Conservation (phyloP, 2,797 vertebrate species). For the Mus spretus region DNA sequence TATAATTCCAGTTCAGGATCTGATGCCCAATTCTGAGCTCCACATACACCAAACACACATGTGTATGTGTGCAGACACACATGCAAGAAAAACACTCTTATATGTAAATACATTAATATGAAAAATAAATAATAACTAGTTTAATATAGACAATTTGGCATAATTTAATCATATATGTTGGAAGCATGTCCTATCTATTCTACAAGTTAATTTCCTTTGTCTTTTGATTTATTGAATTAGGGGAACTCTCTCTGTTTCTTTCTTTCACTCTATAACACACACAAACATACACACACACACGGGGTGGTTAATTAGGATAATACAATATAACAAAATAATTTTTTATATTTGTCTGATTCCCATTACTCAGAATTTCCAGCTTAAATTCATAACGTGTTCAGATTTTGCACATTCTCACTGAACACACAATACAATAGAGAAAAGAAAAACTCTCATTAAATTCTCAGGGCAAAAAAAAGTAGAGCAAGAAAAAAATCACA, state of each 20-base stretch:
- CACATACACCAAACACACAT: not conserved
- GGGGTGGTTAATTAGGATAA: not conserved
- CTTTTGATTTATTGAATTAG: not conserved
- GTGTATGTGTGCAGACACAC: not conserved
- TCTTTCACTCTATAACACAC: not conserved
- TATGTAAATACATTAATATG: not conserved
- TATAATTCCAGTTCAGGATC: not conserved
- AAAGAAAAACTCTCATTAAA: conserved; percentile 22
- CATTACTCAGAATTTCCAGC: not conserved
- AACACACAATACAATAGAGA: not conserved
- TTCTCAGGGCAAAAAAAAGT: not conserved
- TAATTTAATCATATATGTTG: not conserved
- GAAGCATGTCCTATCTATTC: not conserved
- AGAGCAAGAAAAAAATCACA: not conserved
- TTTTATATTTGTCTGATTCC: not conserved
- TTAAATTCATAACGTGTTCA: not conserved
- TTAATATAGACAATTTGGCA: not conserved
- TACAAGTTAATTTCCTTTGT: not conserved
- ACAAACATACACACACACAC: not conserved
- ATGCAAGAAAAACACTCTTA: not conserved
- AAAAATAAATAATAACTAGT: not conserved
- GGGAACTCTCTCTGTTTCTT: not conserved
- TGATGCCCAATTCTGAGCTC: not conserved
- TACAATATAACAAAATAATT: not conserved
- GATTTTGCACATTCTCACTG: not conserved